These are phyloP conservation scores for Argyresthia albistria DNA, from an alignment of 2,888 invertebrate species.

Conservation along the genomic window DNA sequence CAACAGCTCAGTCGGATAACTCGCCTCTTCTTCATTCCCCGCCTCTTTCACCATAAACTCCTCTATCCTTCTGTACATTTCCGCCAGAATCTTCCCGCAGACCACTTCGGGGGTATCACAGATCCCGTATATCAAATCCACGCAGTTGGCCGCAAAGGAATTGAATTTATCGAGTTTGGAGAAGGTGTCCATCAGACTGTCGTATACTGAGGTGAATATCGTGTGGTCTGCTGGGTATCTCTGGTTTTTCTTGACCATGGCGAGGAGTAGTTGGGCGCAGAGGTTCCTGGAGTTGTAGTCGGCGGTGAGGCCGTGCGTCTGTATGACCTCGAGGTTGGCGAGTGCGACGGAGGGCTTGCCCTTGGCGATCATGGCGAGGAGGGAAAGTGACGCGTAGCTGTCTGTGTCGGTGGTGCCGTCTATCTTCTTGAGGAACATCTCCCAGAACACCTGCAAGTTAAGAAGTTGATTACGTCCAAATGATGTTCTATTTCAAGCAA, in stretches of 20 bases:
- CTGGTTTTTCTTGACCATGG: conserved; percentile 43
- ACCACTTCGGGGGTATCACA: conserved; percentile 72
- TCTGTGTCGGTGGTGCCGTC: conserved; percentile 79
- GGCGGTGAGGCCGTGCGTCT: conserved; percentile 79
- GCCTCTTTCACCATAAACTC: conserved; percentile 37
- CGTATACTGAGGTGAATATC: conserved; percentile 40
- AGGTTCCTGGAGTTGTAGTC: conserved; percentile 48
- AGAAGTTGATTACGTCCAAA: not conserved
- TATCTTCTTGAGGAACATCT: conserved; percentile 83
- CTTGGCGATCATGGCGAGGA: conserved; percentile 82
- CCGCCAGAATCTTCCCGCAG: conserved; percentile 57
- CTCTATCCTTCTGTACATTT: conserved; percentile 58
- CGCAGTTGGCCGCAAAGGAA: conserved; percentile 57
- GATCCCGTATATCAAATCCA: conserved; percentile 69
- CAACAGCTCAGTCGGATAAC: conserved; percentile 47
- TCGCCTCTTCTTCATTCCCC: conserved; percentile 40
- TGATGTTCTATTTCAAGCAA: not conserved
- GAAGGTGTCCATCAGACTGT: conserved; percentile 58
- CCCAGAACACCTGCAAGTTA: conserved; percentile 81
- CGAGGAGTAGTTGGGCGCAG: conserved; percentile 43
- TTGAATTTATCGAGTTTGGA: conserved; percentile 60
- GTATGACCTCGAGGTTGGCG: conserved; percentile 81
- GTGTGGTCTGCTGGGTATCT: conserved; percentile 50
- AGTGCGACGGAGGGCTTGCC: conserved; percentile 73
- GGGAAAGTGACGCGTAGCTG: conserved; percentile 80